phyloP scores from a whole-genome alignment of 1,140 invertebrate genomes.

The Eupeodes corollae region DNA sequence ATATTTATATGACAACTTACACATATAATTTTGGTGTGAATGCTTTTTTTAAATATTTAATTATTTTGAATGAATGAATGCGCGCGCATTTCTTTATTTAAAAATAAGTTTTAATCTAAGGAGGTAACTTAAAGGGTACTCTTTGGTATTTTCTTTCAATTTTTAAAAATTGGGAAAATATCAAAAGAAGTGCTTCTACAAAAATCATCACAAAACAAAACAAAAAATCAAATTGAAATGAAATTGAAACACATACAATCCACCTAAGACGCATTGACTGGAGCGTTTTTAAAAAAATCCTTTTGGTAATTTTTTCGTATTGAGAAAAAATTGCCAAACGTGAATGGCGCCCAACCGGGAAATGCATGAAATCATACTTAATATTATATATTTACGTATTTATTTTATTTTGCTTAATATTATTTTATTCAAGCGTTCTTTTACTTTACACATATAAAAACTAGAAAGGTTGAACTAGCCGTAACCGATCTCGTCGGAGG shows the following conservation, averaged over 20 bases:
- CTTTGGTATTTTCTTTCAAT: too few species aligned
- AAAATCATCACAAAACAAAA: too few species aligned
- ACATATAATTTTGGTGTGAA: conserved; percentile 19
- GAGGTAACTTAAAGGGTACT: too few species aligned
- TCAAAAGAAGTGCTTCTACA: too few species aligned
- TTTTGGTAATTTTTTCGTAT: conserved; percentile 10
- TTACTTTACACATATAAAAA: conserved; percentile 12
- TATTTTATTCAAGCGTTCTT: neutral
- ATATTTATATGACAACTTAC: conserved; percentile 26
- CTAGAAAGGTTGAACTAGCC: conserved; percentile 16
- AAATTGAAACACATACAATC: too few species aligned
- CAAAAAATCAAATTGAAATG: too few species aligned
- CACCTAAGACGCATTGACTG: too few species aligned
- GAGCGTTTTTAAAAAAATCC: neutral
- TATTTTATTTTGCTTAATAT: conserved; percentile 6
- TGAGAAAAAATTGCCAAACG: conserved; percentile 34
- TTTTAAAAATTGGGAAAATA: too few species aligned
- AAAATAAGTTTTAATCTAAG: too few species aligned
- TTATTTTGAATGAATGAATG: too few species aligned
- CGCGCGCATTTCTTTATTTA: too few species aligned
- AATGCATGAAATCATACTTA: conserved; percentile 15
- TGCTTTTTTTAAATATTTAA: conserved; percentile 18
- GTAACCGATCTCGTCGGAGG: neutral
- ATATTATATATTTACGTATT: conserved; percentile 3
- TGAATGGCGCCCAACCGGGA: conserved; percentile 31